Base-by-base conservation (phyloP, 1,140 invertebrate genomes). In the Nylanderia fulva region DNA sequence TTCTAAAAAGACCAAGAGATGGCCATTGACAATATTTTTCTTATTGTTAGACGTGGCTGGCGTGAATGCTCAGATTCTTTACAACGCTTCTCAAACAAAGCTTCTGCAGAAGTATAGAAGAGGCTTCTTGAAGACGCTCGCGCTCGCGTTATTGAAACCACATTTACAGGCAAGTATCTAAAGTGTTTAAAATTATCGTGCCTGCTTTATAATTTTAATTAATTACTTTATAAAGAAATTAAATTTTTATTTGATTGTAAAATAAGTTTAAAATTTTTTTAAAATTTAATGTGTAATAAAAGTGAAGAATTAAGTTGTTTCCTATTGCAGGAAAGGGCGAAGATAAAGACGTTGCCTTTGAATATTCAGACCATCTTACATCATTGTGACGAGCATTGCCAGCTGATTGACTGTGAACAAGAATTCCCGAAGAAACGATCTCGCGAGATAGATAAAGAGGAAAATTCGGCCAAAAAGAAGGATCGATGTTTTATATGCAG, bases 11-110 rank as follows among this genome's bases (percentile, higher is more conserved):
- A 39, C 9, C 2, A 39, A 18, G 8, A 64, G 63, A 2, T 64
- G 63, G 63, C 33, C 33, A 21, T 15, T 64, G 18, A 3, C 33
- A n/a, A 11, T 13, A 9, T 64, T 64, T 11, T 64, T 64, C n/a
- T 18, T 3, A 7, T 11, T 64, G 36, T n/a, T 64, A 3, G 36
- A 42, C 36, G 13, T 64, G 2, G 63, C 63, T 11, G 27, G 18
- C 2, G 18, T 64, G 9, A 64, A 64, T 4, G 63, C 63, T 64
- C 60, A 61, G 27, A 29, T 61, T 61, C 60, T 61, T 15, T 61
- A 33, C 15, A 61, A 60, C 9, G 11, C 6, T 15, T 61, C 27
- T 18, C 60, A 15, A 15, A 27, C 13, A 4, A 29, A 61, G 27
- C 13, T 29, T 27, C 3, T 27, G 58, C 60, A 33, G 11, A 61